Evolutionary conservation across 1,140 invertebrate genomes (phyloP), one percentile per base, ranked within the genome.

Genomic region (Leptinotarsa texana): DNA sequence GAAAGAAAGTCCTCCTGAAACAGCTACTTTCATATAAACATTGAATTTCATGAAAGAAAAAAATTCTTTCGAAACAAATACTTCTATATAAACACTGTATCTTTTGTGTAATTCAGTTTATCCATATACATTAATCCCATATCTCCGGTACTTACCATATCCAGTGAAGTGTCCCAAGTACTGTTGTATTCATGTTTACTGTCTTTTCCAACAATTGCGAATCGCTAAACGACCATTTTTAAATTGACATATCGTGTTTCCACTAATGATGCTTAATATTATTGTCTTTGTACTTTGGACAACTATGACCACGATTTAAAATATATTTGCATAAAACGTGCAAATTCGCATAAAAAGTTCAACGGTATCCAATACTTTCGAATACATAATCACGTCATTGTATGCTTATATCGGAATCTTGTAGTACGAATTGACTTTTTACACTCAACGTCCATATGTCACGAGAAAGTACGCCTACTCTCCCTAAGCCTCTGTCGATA

Each of bases 331-430:
- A 57, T 57, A 57, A 57, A 57, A 57, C 51, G 51, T 57, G 51
- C 51, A 57, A 57, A 57, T 57, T 57, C 51, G 51, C 15, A 57
- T 57, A 57, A 57, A 57, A 57, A 57, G 51, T 57, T 57, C n/a
- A 57, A 57, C 51, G 51, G 51, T 57, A 57, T 57, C 51, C 17
- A 17, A 57, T 57, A 57, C 51, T 57, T n/a, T 18, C 13, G 51
- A 57, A 57, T 57, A 57, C 13, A 57, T 15, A 57, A 57, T 57
- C 17, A 57, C 13, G 51, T 57, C 51, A 57, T 57, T 57, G 51
- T 57, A 57, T 57, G 51, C 51, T 57, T 57, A 57, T 57, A 57
- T 57, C 51, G 51, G 51, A 57, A n/a, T 57, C 51, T 57, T 57
- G 51, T 57, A 57, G 17, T 57, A 57, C 51, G 51, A 57, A 57